Conservation (phyloP, 2,888 invertebrate genomes). For the Diogma glabrata region DNA sequence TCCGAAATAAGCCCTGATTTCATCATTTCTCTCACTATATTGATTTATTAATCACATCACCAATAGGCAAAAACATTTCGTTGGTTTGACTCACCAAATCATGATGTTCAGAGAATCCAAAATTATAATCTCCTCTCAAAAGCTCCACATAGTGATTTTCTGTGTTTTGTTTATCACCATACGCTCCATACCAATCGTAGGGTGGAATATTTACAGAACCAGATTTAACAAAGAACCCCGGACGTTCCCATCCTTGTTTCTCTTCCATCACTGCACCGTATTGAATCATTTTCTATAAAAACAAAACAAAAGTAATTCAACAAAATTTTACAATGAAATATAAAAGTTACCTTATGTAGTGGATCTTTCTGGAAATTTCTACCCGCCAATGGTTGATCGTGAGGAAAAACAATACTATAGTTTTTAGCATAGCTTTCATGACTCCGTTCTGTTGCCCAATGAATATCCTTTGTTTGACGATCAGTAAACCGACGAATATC, state of each 20-base stretch:
- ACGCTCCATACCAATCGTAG: conserved; percentile 81
- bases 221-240: conserved; percentile 61
- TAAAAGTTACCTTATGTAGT: conserved; percentile 39
- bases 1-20: too few species aligned
- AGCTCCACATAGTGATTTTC: conserved; percentile 57
- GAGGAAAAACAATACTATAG: conserved; percentile 69
- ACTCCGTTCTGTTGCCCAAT: conserved; percentile 71
- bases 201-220: conserved; percentile 47
- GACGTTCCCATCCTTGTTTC: conserved; percentile 73
- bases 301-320: too few species aligned
- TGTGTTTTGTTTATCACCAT: conserved; percentile 53
- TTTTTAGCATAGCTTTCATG: conserved; percentile 86
- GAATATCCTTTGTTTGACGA: conserved; percentile 52
- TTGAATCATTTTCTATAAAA: conserved; percentile 48
- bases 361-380: conserved; percentile 57
- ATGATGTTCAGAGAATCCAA: conserved; percentile 71
- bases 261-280: conserved; percentile 82
- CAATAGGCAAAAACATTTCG: too few species aligned
- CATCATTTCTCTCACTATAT: too few species aligned
- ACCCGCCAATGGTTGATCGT: conserved; percentile 74
- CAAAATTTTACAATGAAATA: neutral
- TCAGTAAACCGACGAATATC: conserved; percentile 76
- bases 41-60: too few species aligned
- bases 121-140: conserved; percentile 64
- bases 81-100: conserved; percentile 51